These are phyloP conservation scores for Lepeophtheirus nordmannii DNA, from an alignment of 2,888 invertebrate species.

Conservation along the genomic window DNA sequence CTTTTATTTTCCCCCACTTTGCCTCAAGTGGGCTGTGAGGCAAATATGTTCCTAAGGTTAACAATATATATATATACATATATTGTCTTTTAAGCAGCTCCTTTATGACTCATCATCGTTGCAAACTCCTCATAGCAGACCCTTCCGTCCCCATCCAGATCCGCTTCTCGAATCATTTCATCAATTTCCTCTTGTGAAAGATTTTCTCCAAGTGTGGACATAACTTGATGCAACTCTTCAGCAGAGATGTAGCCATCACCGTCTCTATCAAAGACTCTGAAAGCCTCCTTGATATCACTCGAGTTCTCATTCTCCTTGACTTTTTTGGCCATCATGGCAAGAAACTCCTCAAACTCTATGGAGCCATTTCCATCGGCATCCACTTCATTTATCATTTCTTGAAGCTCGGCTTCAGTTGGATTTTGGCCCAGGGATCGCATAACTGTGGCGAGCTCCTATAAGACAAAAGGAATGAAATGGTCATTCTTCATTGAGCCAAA, in stretches of 20 bases:
- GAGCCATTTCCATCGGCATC: constrained; percentile 18
- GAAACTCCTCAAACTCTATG: constrained; percentile 21
- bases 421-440: constrained; percentile 23
- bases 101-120: constrained; percentile 24
- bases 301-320: constrained; percentile 16
- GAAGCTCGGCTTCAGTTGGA: constrained; percentile 21
- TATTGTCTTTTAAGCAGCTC: neutral
- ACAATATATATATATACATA: too few relatives aligned
- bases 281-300: constrained; percentile 20
- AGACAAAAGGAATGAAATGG: constrained; percentile 3
- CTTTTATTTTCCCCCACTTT: too few relatives aligned
- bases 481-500: too few relatives aligned
- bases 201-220: constrained; percentile 18
- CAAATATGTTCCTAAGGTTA: too few relatives aligned
- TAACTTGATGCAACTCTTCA: constrained; percentile 19
- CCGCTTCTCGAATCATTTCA: constrained; percentile 23
- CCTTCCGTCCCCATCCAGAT: constrained; percentile 21
- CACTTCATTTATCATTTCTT: constrained; percentile 23
- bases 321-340: constrained; percentile 22
- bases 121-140: constrained; percentile 23
- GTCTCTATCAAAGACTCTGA: constrained; percentile 21
- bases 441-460: constrained; percentile 21
- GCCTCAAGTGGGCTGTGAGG: too few relatives aligned
- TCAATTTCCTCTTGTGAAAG: constrained; percentile 23
- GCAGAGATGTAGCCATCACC: constrained; percentile 23